These are phyloP conservation scores for Limanda limanda DNA, from an alignment of 2,113 vertebrate species.

Conservation along the genomic window DNA sequence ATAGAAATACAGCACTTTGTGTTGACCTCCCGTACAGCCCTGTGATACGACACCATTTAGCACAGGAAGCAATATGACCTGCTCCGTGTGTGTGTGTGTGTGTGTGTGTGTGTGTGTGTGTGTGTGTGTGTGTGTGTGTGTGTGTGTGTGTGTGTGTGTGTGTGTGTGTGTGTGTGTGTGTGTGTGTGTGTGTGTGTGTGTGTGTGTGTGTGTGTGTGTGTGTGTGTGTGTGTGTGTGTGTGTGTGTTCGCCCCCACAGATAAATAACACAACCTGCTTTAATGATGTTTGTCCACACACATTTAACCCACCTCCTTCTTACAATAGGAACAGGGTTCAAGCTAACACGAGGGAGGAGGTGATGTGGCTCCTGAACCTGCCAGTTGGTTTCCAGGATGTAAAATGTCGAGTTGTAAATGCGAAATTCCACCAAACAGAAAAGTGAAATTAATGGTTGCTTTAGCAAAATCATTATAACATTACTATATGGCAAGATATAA, in stretches of 20 bases:
- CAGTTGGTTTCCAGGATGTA: neutral
- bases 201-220: no score
- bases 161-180: no score
- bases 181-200: neutral
- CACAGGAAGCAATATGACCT: slow-evolving; percentile 46
- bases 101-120: no score
- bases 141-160: no score
- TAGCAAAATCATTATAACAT: neutral
- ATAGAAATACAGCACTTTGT: slow-evolving; percentile 5
- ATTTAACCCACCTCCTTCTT: neutral
- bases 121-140: no score
- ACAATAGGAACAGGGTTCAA: neutral
- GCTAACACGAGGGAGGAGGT: neutral
- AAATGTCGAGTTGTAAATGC: slow-evolving; percentile 7
- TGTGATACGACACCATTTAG: slow-evolving; percentile 59
- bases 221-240: no score
- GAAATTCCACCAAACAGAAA: neutral
- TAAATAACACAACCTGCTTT: slow-evolving; percentile 26
- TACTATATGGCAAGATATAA: neutral
- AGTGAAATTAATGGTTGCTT: neutral
- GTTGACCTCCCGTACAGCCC: slow-evolving; percentile 25
- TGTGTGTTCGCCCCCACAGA: slow-evolving; percentile 7
- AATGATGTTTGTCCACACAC: slow-evolving; percentile 43
- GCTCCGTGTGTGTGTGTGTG: neutral
- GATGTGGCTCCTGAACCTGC: neutral